Evolutionary conservation across 2,888 invertebrate genomes (phyloP), one percentile per base, ranked within the genome.

Genomic region (Lamproptera curius): DNA sequence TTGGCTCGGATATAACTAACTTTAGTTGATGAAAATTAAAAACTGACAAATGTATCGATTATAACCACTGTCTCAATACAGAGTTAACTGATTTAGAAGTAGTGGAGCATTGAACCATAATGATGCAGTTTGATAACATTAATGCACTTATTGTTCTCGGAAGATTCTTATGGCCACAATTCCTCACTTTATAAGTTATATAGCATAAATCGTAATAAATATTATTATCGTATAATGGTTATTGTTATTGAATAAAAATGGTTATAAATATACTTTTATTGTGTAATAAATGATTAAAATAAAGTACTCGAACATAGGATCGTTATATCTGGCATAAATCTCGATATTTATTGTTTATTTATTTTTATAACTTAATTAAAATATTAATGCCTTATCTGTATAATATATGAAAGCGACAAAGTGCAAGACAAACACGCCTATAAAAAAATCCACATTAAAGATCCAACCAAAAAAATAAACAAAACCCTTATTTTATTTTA

Each of bases 71-170:
- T n/a, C n/a, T n/a, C n/a, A n/a, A n/a, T n/a, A n/a, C n/a, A n/a
- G n/a, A n/a, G n/a, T n/a, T n/a, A 40, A 34, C 34, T 16, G 16
- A 0, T 34, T 40, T 15, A 26, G 33, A 35, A 35, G 48, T 52
- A 61, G 49, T 31, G 51, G 62, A 56, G 65, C 67, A 57, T 65
- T 64, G 64, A 62, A 63, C 66, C 59, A 52, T 51, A 57, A 60
- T 49, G 51, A 42, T 49, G 41, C 45, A 51, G 46, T 38, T 52
- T 46, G 56, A 64, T 69, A 69, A 46, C 56, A 48, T 46, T 62
- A 67, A 67, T 62, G 43, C 50, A 45, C 45, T 56, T 60, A 63
- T 65, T 63, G 61, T 65, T 65, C 54, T 55, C 38, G 52, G n/a
- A n/a, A n/a, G n/a, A n/a, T n/a, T n/a, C n/a, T n/a, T n/a, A n/a